phyloP scores from a whole-genome alignment of 2,113 vertebrate genomes.

The Epinephelus fuscoguttatus region DNA sequence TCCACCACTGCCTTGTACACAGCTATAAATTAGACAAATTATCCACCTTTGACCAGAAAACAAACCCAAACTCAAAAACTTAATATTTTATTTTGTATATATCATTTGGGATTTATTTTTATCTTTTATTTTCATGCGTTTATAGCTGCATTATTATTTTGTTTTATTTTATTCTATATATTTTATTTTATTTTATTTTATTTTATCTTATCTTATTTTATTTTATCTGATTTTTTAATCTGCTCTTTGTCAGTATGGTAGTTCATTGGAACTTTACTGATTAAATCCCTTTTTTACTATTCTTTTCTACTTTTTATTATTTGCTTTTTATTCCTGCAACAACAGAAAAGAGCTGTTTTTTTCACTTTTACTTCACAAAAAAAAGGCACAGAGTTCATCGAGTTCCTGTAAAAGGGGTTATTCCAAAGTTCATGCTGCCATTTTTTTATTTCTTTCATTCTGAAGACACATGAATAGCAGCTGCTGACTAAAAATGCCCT shows the following conservation, averaged over 20 bases:
- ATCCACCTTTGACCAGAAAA: neutral
- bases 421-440: conserved; percentile 1
- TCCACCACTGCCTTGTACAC: neutral
- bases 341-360: neutral
- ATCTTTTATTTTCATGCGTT: no score
- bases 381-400: neutral
- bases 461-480: conserved; percentile 40
- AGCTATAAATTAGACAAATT: neutral
- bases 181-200: neutral
- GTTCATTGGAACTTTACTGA: neutral
- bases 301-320: no score
- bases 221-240: no score
- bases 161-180: neutral
- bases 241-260: neutral
- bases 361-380: neutral
- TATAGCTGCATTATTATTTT: neutral
- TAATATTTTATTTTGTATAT: neutral
- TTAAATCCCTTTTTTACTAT: neutral
- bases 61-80: neutral
- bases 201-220: no score
- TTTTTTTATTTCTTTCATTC: conserved; percentile 39
- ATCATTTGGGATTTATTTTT: neutral
- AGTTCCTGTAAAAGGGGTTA: conserved; percentile 3
- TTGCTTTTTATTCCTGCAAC: neutral
- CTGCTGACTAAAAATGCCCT: conserved; percentile 17